A percentile compares a stretch with the other conserved stretches of the same genome.
These are phyloP conservation scores for Ormia ochracea DNA, from an alignment of 2,888 invertebrate genomes.

Conservation along the genomic window DNA sequence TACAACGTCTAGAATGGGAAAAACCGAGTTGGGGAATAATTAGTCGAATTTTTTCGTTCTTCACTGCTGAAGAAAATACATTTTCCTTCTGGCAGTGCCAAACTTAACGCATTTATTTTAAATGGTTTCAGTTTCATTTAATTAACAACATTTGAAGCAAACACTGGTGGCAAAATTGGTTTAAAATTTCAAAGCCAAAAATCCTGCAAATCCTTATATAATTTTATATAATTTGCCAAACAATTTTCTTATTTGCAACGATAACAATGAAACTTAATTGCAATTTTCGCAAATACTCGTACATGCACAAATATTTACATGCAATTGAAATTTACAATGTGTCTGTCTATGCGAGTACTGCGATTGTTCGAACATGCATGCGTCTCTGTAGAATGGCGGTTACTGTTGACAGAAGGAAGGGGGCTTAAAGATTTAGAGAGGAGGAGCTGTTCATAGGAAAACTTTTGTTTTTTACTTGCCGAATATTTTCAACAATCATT, in stretches of 20 bases:
- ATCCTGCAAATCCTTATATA: slow-evolving; percentile 36
- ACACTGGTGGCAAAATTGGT: slow-evolving; percentile 13
- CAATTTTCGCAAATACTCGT: slow-evolving; percentile 22
- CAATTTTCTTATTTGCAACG: slow-evolving; percentile 46
- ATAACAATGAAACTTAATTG: slow-evolving; percentile 38
- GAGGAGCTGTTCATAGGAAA: neutral
- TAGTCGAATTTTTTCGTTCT: too few species aligned
- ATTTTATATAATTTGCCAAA: slow-evolving; percentile 48
- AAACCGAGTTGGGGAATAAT: too few species aligned
- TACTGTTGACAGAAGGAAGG: neutral
- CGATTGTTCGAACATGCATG: neutral
- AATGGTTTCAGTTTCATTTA: slow-evolving; percentile 24
- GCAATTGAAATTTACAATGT: slow-evolving; percentile 33
- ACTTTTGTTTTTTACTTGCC: slow-evolving; percentile 25
- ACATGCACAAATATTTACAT: slow-evolving; percentile 33
- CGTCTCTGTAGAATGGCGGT: neutral
- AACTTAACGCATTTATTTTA: neutral
- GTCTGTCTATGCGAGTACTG: neutral
- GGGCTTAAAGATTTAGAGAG: neutral
- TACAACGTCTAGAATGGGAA: too few species aligned
- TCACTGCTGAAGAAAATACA: too few species aligned
- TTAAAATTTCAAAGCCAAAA: slow-evolving; percentile 41
- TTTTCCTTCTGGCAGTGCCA: too few species aligned
- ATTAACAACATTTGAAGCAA: slow-evolving; percentile 40
- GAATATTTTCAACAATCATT: slow-evolving; percentile 59